Percentiles rank a stretch among this genome's conserved stretches.
phyloP scores from a whole-genome alignment of 2,797 vertebrate genomes.

The Carapus acus region DNA sequence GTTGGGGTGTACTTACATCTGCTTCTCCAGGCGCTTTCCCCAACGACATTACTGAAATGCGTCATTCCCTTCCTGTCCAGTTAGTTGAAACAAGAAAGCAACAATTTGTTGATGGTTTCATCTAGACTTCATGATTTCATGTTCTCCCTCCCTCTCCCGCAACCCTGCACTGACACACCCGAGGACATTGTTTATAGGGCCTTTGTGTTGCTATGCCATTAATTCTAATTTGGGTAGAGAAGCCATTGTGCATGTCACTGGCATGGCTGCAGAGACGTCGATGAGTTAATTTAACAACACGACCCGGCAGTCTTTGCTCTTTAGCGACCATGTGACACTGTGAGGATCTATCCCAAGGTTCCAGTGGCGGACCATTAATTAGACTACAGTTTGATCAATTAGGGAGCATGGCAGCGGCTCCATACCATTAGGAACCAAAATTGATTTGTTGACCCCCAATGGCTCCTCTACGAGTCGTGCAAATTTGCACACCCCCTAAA shows the following conservation, averaged over 20 bases:
- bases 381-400: conserved; percentile 33
- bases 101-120: too few relatives aligned
- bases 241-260: background rate
- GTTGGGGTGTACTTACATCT: too few relatives aligned
- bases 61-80: too few relatives aligned
- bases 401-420: conserved; percentile 26
- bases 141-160: too few relatives aligned
- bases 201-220: background rate
- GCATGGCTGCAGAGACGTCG: too few relatives aligned
- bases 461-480: conserved; percentile 15
- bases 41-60: too few relatives aligned
- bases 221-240: background rate
- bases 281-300: too few relatives aligned
- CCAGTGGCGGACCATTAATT: conserved; percentile 34
- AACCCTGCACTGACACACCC: too few relatives aligned
- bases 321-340: conserved; percentile 25
- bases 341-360: conserved; percentile 28
- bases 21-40: too few relatives aligned
- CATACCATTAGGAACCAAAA: conserved; percentile 24
- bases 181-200: background rate
- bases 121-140: too few relatives aligned
- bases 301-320: conserved; percentile 2
- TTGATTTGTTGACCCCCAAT: conserved; percentile 34
- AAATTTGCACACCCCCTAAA: too few relatives aligned
- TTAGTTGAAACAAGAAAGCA: too few relatives aligned